Percentiles rank a stretch among this genome's conserved stretches.
Evolutionary conservation across 2,113 vertebrate genomes (phyloP).

Genomic region (Copsychus sechellarum): DNA sequence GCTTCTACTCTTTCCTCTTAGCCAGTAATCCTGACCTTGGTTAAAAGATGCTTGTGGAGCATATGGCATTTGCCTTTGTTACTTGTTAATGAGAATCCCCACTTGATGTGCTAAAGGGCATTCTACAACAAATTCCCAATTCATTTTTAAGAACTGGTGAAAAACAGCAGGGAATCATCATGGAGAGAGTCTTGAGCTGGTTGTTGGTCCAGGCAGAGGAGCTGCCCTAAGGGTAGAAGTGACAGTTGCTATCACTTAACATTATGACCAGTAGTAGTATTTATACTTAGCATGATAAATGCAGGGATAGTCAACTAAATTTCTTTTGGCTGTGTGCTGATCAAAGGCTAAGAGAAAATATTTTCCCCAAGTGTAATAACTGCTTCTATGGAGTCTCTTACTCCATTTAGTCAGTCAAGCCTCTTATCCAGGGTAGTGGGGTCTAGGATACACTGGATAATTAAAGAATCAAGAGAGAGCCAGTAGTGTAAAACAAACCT

Average conservation of each 20-base stretch:
- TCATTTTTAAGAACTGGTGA: slow-evolving; percentile 1
- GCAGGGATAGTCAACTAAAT: background rate
- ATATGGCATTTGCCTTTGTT: slow-evolving; percentile 35
- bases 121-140: slow-evolving; percentile 27
- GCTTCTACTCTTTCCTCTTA: background rate
- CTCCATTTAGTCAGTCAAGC: background rate
- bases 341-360: background rate
- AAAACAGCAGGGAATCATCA: slow-evolving; percentile 10
- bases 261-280: background rate
- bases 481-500: background rate
- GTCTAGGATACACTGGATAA: background rate
- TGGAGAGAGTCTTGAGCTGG: background rate
- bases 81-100: slow-evolving; percentile 48
- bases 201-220: background rate
- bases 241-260: background rate
- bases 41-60: slow-evolving; percentile 19
- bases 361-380: background rate
- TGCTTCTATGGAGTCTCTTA: background rate
- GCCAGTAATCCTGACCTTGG: background rate
- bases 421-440: background rate
- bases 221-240: background rate
- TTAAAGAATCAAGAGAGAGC: background rate
- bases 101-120: slow-evolving; percentile 7
- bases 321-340: background rate
- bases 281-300: background rate